Evolutionary conservation across 1,140 invertebrate genomes (phyloP).

Genomic region (Caenorhabditis briggsae): DNA sequence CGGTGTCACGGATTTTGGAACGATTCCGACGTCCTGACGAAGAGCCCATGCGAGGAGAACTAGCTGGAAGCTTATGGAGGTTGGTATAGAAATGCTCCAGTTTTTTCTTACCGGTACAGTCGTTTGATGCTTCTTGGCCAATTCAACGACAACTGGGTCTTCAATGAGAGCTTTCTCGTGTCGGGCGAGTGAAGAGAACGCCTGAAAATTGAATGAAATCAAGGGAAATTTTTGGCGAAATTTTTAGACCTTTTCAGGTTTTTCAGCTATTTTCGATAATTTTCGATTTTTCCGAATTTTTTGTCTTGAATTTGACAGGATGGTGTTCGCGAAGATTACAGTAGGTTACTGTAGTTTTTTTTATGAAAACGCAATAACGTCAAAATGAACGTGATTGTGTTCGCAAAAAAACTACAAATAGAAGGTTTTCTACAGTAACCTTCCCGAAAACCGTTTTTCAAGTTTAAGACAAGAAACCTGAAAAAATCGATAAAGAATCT

Average conservation of each 20-base stretch:
- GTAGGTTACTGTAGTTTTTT: no score
- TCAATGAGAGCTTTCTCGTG: slow-evolving; percentile 70
- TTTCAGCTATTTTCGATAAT: no score
- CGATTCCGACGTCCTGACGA: slow-evolving; percentile 71
- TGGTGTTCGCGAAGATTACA: no score
- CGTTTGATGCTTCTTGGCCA: slow-evolving; percentile 69
- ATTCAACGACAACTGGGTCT: slow-evolving; percentile 67
- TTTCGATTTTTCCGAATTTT: not conserved
- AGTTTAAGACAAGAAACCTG: no score
- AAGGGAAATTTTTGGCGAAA: no score
- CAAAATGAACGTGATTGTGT: no score
- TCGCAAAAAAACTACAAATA: not conserved
- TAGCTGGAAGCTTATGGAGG: slow-evolving; percentile 53
- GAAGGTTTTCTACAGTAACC: no score
- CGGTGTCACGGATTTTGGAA: slow-evolving; percentile 74
- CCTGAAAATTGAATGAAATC: slow-evolving; percentile 59
- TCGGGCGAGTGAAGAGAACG: slow-evolving; percentile 72
- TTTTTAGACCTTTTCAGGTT: no score
- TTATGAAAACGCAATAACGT: no score
- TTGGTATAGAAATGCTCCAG: not conserved
- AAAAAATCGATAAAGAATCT: no score
- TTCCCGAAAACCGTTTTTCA: no score
- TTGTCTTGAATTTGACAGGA: no score
- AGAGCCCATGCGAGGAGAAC: slow-evolving; percentile 72
- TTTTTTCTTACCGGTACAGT: slow-evolving; percentile 58